A percentile compares a stretch with the other conserved stretches of the same genome.
phyloP scores from a whole-genome alignment of 1,140 invertebrate genomes.

The Ostrea denselamellosa region DNA sequence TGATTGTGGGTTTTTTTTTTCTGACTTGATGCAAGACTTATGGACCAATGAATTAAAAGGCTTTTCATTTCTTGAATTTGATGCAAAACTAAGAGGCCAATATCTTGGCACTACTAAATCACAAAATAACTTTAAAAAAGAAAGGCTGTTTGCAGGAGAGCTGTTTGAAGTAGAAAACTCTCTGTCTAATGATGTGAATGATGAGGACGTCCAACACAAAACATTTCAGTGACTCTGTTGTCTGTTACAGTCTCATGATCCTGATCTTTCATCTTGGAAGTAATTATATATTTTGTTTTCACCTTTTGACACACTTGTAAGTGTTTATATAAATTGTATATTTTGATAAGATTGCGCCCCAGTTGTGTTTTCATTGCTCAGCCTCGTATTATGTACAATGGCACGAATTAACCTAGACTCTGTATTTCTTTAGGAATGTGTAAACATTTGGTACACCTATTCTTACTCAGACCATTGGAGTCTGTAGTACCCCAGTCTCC shows the following conservation, averaged over 20 bases:
- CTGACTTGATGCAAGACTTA: too few relatives aligned
- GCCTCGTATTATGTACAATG: background rate
- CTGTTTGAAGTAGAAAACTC: too few relatives aligned
- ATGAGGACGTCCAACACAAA: too few relatives aligned
- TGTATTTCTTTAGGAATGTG: background rate
- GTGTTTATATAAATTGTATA: background rate
- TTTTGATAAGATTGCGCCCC: background rate
- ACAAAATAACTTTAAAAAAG: too few relatives aligned
- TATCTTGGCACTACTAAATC: too few relatives aligned
- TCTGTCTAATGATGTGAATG: too few relatives aligned
- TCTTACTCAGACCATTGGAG: background rate
- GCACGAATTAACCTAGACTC: slow-evolving; percentile 1
- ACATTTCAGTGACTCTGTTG: too few relatives aligned
- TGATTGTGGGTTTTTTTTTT: too few relatives aligned
- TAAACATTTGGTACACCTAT: background rate
- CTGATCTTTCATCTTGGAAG: background rate
- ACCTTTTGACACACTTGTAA: background rate
- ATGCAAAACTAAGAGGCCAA: too few relatives aligned
- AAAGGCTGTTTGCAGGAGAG: too few relatives aligned
- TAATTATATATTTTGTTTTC: background rate
- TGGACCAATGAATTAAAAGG: too few relatives aligned
- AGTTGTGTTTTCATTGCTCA: background rate
- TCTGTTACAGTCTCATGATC: background rate
- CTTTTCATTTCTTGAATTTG: too few relatives aligned
- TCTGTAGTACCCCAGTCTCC: background rate